phyloP scores from a whole-genome alignment of 2,113 vertebrate genomes.

The Sardina pilchardus region DNA sequence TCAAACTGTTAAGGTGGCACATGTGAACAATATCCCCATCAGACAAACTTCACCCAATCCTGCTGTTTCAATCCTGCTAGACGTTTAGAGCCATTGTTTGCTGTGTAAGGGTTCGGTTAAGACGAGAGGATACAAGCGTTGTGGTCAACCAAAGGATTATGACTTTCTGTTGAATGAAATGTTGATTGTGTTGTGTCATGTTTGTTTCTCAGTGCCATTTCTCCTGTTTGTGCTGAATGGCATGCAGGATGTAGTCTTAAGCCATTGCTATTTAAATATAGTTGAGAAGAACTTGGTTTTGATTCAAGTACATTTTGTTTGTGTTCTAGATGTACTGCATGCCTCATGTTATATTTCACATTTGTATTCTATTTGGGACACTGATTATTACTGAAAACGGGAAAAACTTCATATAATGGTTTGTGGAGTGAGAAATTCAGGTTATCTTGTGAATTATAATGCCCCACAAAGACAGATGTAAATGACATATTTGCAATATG shows the following conservation, averaged over 20 bases:
- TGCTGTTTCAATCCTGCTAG: background rate
- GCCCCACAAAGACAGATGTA: background rate
- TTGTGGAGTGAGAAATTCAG: background rate
- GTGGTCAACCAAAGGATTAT: slow-evolving; percentile 10
- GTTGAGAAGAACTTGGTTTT: background rate
- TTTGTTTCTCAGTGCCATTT: background rate
- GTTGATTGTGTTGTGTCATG: background rate
- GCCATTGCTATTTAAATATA: background rate
- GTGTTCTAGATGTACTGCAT: background rate
- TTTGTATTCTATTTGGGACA: background rate
- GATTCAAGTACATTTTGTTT: background rate
- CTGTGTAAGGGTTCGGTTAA: background rate
- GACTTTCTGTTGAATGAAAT: background rate
- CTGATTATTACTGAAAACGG: background rate
- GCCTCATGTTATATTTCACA: background rate
- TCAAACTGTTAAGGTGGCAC: background rate
- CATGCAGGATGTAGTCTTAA: background rate
- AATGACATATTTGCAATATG: background rate
- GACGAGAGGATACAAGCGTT: background rate
- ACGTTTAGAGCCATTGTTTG: background rate
- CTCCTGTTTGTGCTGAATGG: background rate
- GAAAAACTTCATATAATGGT: background rate
- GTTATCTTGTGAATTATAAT: background rate
- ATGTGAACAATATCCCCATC: background rate
- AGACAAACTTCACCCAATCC: background rate